Conservation (phyloP, 2,113 vertebrate genomes). For the Amblyopsis rosae region DNA sequence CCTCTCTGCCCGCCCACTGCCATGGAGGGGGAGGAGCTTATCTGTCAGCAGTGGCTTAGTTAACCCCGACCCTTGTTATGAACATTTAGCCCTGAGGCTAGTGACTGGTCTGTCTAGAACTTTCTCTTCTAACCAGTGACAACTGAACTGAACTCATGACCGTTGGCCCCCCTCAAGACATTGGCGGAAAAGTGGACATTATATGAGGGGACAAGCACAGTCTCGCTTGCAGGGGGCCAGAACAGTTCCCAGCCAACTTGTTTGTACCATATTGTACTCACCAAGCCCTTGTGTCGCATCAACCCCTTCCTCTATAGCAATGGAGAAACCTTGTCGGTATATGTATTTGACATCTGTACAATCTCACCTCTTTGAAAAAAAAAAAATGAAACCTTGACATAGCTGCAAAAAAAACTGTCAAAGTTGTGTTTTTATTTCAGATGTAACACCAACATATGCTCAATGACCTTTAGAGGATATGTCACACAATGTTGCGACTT, state of each 20-base stretch:
- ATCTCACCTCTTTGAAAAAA: constrained; percentile 72
- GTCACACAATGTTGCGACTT: background rate
- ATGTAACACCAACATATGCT: constrained; percentile 19
- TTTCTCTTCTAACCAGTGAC: constrained; percentile 47
- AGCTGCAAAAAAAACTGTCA: constrained; percentile 63
- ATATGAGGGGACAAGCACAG: constrained; percentile 51
- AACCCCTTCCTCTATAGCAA: constrained; percentile 64
- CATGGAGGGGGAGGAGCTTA: constrained; percentile 52
- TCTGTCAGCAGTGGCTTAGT: constrained; percentile 43
- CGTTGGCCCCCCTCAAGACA: constrained; percentile 11
- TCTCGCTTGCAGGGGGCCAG: constrained; percentile 44
- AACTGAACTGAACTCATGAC: constrained; percentile 51
- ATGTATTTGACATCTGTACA: constrained; percentile 75
- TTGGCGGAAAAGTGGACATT: constrained; percentile 47
- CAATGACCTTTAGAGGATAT: background rate
- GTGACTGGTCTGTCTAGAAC: constrained; percentile 46
- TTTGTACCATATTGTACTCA: constrained; percentile 76
- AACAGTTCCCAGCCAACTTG: constrained; percentile 62
- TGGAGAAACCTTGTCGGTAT: constrained; percentile 69
- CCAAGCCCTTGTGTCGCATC: constrained; percentile 65
- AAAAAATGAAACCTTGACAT: constrained; percentile 76
- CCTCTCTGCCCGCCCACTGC: constrained; percentile 58
- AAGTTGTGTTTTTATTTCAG: constrained; percentile 60
- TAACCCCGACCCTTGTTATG: constrained; percentile 42
- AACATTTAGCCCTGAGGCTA: constrained; percentile 52